phyloP scores from a whole-genome alignment of 2,797 vertebrate species.

The Brachyalestes nurse region DNA sequence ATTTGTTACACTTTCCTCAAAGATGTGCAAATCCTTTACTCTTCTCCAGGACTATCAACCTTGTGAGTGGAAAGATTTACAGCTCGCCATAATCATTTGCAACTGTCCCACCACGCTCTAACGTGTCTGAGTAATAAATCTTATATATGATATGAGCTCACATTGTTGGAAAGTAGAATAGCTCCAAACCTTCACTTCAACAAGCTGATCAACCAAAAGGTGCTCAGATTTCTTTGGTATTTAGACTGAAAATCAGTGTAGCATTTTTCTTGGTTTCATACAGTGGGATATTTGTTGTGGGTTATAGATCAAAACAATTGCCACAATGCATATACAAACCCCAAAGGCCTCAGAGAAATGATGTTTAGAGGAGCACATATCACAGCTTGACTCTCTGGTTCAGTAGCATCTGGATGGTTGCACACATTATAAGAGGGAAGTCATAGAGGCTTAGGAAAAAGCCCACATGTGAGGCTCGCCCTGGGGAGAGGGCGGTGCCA shows the following conservation, averaged over 20 bases:
- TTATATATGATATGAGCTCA: conserved; percentile 39
- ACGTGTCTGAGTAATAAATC: conserved; percentile 51
- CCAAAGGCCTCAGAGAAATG: conserved; percentile 7
- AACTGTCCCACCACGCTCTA: conserved; percentile 51
- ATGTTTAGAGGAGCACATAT: conserved; percentile 14
- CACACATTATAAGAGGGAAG: conserved; percentile 68
- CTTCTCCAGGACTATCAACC: conserved; percentile 31
- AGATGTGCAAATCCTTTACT: conserved; percentile 39
- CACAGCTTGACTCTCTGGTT: conserved; percentile 53
- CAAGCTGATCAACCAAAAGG: conserved; percentile 16
- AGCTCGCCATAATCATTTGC: conserved; percentile 47
- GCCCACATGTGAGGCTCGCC: conserved; percentile 72
- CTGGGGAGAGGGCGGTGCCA: conserved; percentile 69
- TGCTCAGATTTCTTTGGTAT: conserved; percentile 39
- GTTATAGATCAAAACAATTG: neutral
- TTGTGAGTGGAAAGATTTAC: conserved; percentile 45
- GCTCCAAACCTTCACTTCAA: conserved; percentile 33
- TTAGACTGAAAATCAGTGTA: conserved; percentile 10
- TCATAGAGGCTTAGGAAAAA: conserved; percentile 46
- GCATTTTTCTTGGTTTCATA: conserved; percentile 23
- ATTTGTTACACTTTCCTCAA: conserved; percentile 49
- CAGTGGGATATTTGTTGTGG: conserved; percentile 19
- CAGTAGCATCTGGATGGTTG: conserved; percentile 72
- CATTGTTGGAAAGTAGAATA: conserved; percentile 25
- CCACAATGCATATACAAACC: conserved; percentile 7